Conservation (phyloP, 37 sponge, comb jelly and placozoan species). For the Oscarella lobularis region DNA sequence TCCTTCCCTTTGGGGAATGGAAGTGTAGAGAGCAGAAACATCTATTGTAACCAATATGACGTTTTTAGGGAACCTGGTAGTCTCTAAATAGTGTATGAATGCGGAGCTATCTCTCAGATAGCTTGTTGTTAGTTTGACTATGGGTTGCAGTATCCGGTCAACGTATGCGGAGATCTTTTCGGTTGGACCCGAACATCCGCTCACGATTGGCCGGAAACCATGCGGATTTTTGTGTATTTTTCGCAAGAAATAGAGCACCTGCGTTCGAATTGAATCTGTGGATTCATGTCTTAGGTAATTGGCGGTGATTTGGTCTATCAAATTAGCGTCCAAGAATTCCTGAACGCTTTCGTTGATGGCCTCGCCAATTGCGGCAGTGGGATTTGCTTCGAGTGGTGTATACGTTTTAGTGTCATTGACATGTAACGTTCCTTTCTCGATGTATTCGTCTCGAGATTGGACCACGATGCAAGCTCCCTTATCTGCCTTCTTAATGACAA, state of each 20-base stretch:
- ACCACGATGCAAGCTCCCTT: slow-evolving; percentile 18
- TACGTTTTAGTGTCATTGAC: slow-evolving; percentile 15
- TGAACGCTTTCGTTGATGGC: background rate
- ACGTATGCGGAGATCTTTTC: slow-evolving; percentile 4
- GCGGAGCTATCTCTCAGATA: slow-evolving; percentile 2
- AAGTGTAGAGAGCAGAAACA: slow-evolving; percentile 17
- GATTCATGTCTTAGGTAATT: too few species aligned
- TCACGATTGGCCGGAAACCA: slow-evolving; percentile 6
- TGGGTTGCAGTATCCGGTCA: slow-evolving; percentile 1
- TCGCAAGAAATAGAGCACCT: slow-evolving; percentile 7
- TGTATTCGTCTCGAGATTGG: background rate
- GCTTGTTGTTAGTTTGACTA: background rate
- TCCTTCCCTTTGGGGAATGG: slow-evolving; percentile 7
- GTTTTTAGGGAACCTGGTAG: background rate
- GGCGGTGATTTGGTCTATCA: background rate
- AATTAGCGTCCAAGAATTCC: background rate
- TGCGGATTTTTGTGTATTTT: background rate
- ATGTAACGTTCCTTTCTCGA: slow-evolving; percentile 1
- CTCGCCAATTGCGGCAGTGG: background rate
- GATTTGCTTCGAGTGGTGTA: slow-evolving; percentile 5
- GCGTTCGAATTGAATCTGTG: slow-evolving; percentile 2
- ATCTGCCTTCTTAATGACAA: slow-evolving; percentile 22
- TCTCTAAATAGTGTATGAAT: slow-evolving; percentile 11
- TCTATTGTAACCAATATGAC: slow-evolving; percentile 12
- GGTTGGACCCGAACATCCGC: background rate